Conservation (phyloP, 2,113 vertebrate species). For the Engraulis encrasicolus region DNA sequence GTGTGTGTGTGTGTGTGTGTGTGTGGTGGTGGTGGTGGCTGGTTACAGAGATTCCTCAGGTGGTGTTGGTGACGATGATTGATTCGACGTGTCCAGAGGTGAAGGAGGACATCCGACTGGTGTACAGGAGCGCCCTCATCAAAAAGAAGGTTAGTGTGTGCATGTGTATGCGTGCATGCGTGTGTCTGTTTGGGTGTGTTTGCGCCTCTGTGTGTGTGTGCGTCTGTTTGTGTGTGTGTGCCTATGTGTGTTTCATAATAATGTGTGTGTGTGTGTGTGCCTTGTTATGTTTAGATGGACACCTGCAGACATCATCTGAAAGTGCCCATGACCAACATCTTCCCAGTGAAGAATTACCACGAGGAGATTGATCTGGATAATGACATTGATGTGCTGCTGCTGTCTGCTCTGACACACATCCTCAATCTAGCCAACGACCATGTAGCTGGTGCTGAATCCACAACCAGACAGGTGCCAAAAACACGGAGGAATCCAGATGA, state of each 20-base stretch:
- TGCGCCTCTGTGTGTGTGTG: too few species aligned
- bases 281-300: neutral
- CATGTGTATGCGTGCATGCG: neutral
- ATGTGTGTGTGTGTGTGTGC: neutral
- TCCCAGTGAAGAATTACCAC: neutral
- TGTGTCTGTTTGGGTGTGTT: too few species aligned
- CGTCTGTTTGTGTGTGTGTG: too few species aligned
- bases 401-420: neutral
- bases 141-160: slow-evolving; percentile 28
- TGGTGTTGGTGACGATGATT: neutral
- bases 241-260: neutral
- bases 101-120: neutral
- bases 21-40: neutral
- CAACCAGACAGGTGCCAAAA: too few species aligned
- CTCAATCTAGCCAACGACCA: neutral
- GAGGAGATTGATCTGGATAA: too few species aligned
- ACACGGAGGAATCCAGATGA: too few species aligned
- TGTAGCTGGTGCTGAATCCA: neutral
- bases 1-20: neutral
- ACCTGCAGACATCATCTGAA: neutral
- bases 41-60: slow-evolving; percentile 25
- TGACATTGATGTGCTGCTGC: neutral
- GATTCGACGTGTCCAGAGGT: slow-evolving; percentile 22
- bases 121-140: slow-evolving; percentile 33
- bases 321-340: neutral